Percentiles rank a stretch among this genome's conserved stretches.
Conservation (phyloP, 2,888 invertebrate genomes). For the Zygogramma bicolorata region DNA sequence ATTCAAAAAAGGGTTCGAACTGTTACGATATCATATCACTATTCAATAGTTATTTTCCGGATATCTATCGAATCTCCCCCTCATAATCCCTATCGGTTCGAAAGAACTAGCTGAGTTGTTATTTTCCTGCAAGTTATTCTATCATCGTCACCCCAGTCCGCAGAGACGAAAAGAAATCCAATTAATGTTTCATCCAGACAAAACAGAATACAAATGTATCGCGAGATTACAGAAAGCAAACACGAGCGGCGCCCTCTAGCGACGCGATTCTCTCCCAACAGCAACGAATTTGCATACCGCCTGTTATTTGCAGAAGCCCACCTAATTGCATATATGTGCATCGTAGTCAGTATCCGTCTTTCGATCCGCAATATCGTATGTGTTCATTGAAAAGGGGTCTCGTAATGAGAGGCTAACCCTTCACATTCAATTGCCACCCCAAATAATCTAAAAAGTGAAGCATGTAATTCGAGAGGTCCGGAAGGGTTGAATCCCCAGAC, state of each 20-base stretch:
- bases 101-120: not conserved
- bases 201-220: conserved; percentile 27
- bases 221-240: conserved; percentile 31
- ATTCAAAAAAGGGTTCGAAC: not conserved
- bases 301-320: conserved; percentile 49
- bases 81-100: not conserved
- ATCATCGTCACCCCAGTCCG: not conserved
- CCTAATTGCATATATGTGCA: conserved; percentile 50
- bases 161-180: conserved; percentile 1
- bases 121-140: not conserved
- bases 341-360: conserved; percentile 43
- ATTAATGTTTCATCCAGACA: conserved; percentile 18
- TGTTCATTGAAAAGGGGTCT: conserved; percentile 45
- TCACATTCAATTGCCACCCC: conserved; percentile 56
- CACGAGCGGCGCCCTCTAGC: conserved; percentile 26
- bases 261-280: conserved; percentile 42
- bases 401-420: conserved; percentile 47
- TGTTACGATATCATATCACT: too few relatives aligned
- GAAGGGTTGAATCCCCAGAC: conserved; percentile 49
- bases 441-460: conserved; percentile 59
- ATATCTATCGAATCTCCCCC: not conserved
- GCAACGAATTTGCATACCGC: conserved; percentile 51
- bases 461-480: conserved; percentile 57
- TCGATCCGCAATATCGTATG: conserved; percentile 44
- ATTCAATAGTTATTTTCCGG: not conserved